Conservation (phyloP, 2,797 vertebrate genomes). For the Dendrocincla fuliginosa region DNA sequence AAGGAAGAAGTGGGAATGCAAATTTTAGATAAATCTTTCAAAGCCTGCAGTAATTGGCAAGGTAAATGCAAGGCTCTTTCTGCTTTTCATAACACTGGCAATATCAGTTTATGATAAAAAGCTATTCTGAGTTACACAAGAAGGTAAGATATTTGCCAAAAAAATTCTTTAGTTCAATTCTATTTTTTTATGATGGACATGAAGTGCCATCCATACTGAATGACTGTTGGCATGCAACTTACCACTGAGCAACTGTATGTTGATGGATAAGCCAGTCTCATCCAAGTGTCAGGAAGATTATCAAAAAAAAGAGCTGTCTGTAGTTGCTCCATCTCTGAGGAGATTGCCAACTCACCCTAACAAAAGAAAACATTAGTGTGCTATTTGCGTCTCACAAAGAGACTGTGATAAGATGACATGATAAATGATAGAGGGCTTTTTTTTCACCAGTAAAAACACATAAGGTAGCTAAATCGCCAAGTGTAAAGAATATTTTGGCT, state of each 20-base stretch:
- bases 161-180: slow-evolving; percentile 46
- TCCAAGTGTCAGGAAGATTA: slow-evolving; percentile 94
- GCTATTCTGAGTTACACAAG: slow-evolving; percentile 52
- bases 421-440: slow-evolving; percentile 83
- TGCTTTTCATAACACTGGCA: slow-evolving; percentile 44
- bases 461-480: slow-evolving; percentile 79
- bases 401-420: slow-evolving; percentile 93
- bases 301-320: slow-evolving; percentile 91
- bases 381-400: slow-evolving; percentile 89
- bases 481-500: slow-evolving; percentile 73
- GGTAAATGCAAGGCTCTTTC: slow-evolving; percentile 36
- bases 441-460: slow-evolving; percentile 80
- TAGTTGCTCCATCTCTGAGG: slow-evolving; percentile 91
- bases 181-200: slow-evolving; percentile 69
- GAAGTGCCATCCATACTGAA: slow-evolving; percentile 66
- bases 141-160: slow-evolving; percentile 62
- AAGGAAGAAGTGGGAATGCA: background rate
- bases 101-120: slow-evolving; percentile 48
- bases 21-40: slow-evolving; percentile 42
- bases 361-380: slow-evolving; percentile 97
- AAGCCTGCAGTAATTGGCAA: slow-evolving; percentile 22
- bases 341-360: slow-evolving; percentile 99
- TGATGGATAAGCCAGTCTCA: slow-evolving; percentile 90
- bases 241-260: slow-evolving; percentile 79
- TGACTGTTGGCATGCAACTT: slow-evolving; percentile 74